phyloP scores from a whole-genome alignment of 1,140 invertebrate genomes.

The Sesamia nonagrioides region DNA sequence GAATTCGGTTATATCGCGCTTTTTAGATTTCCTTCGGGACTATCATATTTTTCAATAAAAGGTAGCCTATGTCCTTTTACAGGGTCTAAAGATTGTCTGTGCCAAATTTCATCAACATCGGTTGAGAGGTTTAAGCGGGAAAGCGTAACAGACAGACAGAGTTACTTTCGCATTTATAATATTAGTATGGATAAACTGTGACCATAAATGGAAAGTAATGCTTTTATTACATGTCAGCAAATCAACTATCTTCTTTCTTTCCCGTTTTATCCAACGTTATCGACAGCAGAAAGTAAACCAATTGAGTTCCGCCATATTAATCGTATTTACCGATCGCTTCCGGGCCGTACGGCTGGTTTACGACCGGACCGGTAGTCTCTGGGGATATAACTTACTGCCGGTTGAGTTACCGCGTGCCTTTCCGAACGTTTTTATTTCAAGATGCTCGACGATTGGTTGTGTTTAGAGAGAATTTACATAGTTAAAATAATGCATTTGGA shows the following conservation, averaged over 20 bases:
- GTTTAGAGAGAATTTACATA: not conserved
- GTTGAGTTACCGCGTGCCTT: constrained; percentile 22
- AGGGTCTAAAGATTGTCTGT: too few species aligned
- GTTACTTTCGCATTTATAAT: too few species aligned
- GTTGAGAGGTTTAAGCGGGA: too few species aligned
- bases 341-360: constrained; percentile 22
- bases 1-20: too few species aligned
- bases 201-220: too few species aligned
- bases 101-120: too few species aligned
- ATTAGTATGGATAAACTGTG: too few species aligned
- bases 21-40: too few species aligned
- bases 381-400: constrained; percentile 31
- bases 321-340: constrained; percentile 21
- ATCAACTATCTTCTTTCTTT: not conserved
- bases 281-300: not conserved
- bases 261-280: not conserved
- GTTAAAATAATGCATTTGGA: not conserved
- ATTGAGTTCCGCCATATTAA: constrained; percentile 28
- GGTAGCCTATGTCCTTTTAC: too few species aligned
- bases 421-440: constrained; percentile 1
- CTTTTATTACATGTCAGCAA: not conserved
- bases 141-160: too few species aligned
- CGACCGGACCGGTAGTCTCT: constrained; percentile 14
- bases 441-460: not conserved
- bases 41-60: too few species aligned